These are phyloP conservation scores for Aporophyla nigra DNA, from an alignment of 2,888 invertebrate genomes.

Conservation along the genomic window DNA sequence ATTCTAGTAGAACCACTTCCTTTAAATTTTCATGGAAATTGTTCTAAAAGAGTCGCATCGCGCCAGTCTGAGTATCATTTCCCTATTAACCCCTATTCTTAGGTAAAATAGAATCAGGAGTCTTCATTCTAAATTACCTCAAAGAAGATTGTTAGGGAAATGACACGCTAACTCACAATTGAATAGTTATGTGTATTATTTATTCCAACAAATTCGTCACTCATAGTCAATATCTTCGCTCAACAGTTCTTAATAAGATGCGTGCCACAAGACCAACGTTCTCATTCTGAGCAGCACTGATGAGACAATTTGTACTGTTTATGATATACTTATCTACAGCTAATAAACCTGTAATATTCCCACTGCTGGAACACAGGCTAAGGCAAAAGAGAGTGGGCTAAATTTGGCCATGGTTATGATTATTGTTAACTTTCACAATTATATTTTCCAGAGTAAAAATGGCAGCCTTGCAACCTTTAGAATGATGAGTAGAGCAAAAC, in stretches of 20 bases:
- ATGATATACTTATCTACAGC: too few species aligned
- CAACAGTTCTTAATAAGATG: slow-evolving; percentile 27
- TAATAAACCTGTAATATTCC: too few species aligned
- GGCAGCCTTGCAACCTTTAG: slow-evolving; percentile 35
- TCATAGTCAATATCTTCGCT: slow-evolving; percentile 11
- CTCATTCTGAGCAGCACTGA: background rate
- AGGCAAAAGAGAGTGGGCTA: too few species aligned
- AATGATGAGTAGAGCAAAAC: slow-evolving; percentile 32
- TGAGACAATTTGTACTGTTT: slow-evolving; percentile 26
- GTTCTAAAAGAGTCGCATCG: too few species aligned
- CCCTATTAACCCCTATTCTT: too few species aligned
- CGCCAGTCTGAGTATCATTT: background rate
- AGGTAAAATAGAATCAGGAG: too few species aligned
- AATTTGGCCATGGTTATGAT: slow-evolving; percentile 18
- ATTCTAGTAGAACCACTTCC: background rate
- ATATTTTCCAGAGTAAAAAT: slow-evolving; percentile 6
- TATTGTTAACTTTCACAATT: slow-evolving; percentile 15
- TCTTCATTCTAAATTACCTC: background rate
- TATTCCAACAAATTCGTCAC: background rate
- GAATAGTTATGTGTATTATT: slow-evolving; percentile 29
- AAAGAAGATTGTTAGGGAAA: background rate
- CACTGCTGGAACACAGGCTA: too few species aligned
- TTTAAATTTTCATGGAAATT: too few species aligned
- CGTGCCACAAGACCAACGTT: slow-evolving; percentile 28
- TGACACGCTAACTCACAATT: background rate